A percentile compares a stretch with the other conserved stretches of the same genome.
Evolutionary conservation across 2,113 vertebrate species (phyloP).

Genomic region (Tonatia bakeri): DNA sequence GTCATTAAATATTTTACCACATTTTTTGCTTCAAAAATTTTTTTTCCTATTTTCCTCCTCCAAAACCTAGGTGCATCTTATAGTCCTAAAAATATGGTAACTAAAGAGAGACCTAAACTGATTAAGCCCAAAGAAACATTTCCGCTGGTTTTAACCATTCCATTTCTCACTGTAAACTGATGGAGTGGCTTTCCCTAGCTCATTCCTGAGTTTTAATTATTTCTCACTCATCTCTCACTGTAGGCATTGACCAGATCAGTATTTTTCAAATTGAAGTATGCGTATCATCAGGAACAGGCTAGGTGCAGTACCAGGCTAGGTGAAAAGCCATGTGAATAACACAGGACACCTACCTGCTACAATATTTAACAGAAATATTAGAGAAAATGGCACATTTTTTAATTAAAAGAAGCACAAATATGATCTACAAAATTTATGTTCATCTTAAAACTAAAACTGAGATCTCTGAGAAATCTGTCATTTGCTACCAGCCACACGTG

Average conservation of each 20-base stretch:
- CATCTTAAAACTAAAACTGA: background rate
- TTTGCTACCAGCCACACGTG: background rate
- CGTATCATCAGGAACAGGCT: background rate
- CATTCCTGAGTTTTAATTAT: background rate
- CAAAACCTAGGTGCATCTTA: too few relatives aligned
- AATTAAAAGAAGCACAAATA: background rate
- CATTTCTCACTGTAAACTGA: background rate
- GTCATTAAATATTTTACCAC: too few relatives aligned
- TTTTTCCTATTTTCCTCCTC: too few relatives aligned
- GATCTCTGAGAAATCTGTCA: background rate
- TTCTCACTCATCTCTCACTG: background rate
- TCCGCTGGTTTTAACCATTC: background rate
- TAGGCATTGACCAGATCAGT: background rate
- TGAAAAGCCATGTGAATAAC: background rate
- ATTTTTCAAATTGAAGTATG: background rate
- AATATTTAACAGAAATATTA: background rate
- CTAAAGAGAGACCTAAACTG: background rate
- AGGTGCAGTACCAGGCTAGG: rapidly evolving
- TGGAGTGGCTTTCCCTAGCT: background rate
- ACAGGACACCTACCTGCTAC: background rate
- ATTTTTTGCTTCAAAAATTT: too few relatives aligned
- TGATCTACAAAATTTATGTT: background rate
- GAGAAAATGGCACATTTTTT: background rate
- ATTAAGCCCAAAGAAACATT: background rate
- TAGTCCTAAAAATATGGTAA: background rate